phyloP scores from a whole-genome alignment of 2,113 vertebrate genomes.

The Baryphthengus martii region DNA sequence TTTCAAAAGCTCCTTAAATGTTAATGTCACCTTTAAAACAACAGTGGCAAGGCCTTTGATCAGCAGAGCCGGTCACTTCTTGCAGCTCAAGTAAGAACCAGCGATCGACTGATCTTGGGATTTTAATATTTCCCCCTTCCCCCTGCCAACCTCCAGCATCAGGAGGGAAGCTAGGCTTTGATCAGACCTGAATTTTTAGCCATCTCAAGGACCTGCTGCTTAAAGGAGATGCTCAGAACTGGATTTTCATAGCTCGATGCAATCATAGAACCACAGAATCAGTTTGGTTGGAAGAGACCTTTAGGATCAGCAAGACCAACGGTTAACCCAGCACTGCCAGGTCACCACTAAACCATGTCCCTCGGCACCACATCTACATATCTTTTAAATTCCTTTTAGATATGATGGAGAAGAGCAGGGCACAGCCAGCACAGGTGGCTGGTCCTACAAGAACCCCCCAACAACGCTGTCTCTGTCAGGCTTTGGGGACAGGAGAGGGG shows the following conservation, averaged over 20 bases:
- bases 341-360: neutral
- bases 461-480: fast-evolving
- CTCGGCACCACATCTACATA: neutral
- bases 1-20: slow-evolving; percentile 60
- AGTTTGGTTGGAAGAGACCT: neutral
- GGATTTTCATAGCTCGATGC: fast-evolving
- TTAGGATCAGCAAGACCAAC: neutral
- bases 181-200: neutral
- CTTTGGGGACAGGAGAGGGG: neutral
- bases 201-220: neutral
- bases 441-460: neutral
- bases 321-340: neutral
- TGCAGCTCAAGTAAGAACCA: neutral
- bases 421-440: fast-evolving
- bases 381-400: neutral
- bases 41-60: slow-evolving; percentile 44
- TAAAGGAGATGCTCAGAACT: neutral
- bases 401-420: neutral
- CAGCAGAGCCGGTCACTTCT: slow-evolving; percentile 25
- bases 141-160: neutral
- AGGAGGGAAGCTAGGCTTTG: neutral
- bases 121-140: slow-evolving; percentile 42
- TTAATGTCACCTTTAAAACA: slow-evolving; percentile 51
- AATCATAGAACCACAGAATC: neutral
- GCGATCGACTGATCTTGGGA: neutral